phyloP scores from a whole-genome alignment of 1,140 invertebrate species.

The Stenopsyche tienmushanensis region DNA sequence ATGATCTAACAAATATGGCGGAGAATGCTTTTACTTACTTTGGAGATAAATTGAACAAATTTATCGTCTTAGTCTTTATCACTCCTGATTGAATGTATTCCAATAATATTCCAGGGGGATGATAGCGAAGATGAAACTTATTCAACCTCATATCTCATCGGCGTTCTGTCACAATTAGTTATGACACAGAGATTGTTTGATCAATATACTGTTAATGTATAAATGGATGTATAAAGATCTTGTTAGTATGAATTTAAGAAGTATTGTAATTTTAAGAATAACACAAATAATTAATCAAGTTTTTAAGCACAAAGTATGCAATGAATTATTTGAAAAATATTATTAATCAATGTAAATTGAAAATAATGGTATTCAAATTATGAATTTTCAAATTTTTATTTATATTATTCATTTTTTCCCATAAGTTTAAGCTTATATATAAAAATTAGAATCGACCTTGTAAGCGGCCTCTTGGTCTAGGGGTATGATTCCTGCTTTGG shows the following conservation, averaged over 20 bases:
- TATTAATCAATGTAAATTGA: too few relatives aligned
- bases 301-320: too few relatives aligned
- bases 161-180: neutral
- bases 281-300: too few relatives aligned
- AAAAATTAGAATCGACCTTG: too few relatives aligned
- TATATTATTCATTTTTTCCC: neutral
- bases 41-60: slow-evolving; percentile 60
- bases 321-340: too few relatives aligned
- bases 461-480: slow-evolving; percentile 64
- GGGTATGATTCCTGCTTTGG: slow-evolving; percentile 57
- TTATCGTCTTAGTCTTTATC: slow-evolving; percentile 63
- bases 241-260: too few relatives aligned
- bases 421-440: neutral
- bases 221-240: neutral
- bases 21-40: too few relatives aligned
- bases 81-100: slow-evolving; percentile 60
- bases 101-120: slow-evolving; percentile 65
- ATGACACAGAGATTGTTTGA: neutral
- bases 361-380: too few relatives aligned
- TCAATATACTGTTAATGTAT: neutral
- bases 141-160: slow-evolving; percentile 58
- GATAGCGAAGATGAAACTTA: slow-evolving; percentile 68
- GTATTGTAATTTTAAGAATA: too few relatives aligned
- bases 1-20: too few relatives aligned
- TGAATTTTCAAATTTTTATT: neutral